Base-by-base conservation (phyloP, 2,888 invertebrate species). In the Caenorhabditis angaria region DNA sequence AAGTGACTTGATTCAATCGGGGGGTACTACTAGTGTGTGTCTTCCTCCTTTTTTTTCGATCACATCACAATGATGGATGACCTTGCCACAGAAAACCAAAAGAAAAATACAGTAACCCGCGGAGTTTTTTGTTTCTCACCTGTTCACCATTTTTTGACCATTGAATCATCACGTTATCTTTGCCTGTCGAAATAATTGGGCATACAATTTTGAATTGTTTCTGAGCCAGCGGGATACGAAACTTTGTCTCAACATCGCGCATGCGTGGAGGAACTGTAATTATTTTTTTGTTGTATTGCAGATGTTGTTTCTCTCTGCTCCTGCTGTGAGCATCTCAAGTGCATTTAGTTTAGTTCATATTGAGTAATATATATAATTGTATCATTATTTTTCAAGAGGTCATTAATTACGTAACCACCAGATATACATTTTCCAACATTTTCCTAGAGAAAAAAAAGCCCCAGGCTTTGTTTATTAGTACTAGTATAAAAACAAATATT, bases 61-160 rank as follows among this genome's bases (percentile, higher is more conserved):
- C 72, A 72, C 72, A 67, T 64, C 64, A 72, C 72, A 67, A 72
- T 72, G 72, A 72, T 72, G 72, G 72, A 72, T 72, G 72, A 72
- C 72, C 72, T 72, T 64, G 67, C 67, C 67, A 68, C 67, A 68
- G 27, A 54, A 54, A 55, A 55, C 25, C 22, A 28, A 50, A 50
- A 22, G n/a, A 50, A 50, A n/a, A 50, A 6, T 24, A 24, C 24
- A 50, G 50, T 50, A 50, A 41, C 41, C 41, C 41, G 41, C n/a
- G n/a, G n/a, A 35, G 6, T 35, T 35, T 35, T 35, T 35, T 35
- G n/a, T 35, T 51, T 22, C 27, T 53, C 55, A 81, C 81, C 77
- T 80, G 76, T 59, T 84, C 84, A 18, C 82, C 84, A 63, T 85
- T 83, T 61, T 84, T 84, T 57, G 72, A 79, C 85, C 85, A 85